Conservation (phyloP, 1,140 invertebrate genomes). For the Physella acuta region DNA sequence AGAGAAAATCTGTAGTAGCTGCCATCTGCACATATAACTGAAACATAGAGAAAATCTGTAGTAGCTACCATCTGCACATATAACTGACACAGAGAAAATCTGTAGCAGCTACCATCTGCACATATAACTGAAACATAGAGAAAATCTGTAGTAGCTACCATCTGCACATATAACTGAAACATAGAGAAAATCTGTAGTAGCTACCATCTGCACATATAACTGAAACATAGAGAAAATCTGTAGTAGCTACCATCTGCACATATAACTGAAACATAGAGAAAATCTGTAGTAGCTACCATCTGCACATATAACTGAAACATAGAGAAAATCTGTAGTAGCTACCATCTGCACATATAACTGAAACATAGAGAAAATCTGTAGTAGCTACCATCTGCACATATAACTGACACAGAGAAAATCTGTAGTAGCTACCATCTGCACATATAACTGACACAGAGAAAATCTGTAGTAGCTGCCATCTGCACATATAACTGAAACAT, state of each 20-base stretch:
- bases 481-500: slow-evolving; percentile 76
- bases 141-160: slow-evolving; percentile 96
- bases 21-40: slow-evolving; percentile 87
- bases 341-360: slow-evolving; percentile 87
- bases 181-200: slow-evolving; percentile 96
- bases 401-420: slow-evolving; percentile 79
- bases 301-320: slow-evolving; percentile 76
- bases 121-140: slow-evolving; percentile 79
- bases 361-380: slow-evolving; percentile 90
- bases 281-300: slow-evolving; percentile 98
- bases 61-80: slow-evolving; percentile 96
- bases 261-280: slow-evolving; percentile 73
- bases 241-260: slow-evolving; percentile 97
- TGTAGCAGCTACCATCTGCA: slow-evolving; percentile 96
- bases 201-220: slow-evolving; percentile 91
- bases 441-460: slow-evolving; percentile 78
- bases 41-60: slow-evolving; percentile 90
- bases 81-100: slow-evolving; percentile 79
- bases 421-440: slow-evolving; percentile 96
- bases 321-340: slow-evolving; percentile 97
- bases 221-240: slow-evolving; percentile 83
- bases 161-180: slow-evolving; percentile 81
- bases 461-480: slow-evolving; percentile 98
- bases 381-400: slow-evolving; percentile 96
- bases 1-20: slow-evolving; percentile 97